Percentiles rank a stretch among this genome's conserved stretches.
These are phyloP conservation scores for Tetragnatha montana DNA, from an alignment of 2,888 invertebrate species.

Conservation along the genomic window DNA sequence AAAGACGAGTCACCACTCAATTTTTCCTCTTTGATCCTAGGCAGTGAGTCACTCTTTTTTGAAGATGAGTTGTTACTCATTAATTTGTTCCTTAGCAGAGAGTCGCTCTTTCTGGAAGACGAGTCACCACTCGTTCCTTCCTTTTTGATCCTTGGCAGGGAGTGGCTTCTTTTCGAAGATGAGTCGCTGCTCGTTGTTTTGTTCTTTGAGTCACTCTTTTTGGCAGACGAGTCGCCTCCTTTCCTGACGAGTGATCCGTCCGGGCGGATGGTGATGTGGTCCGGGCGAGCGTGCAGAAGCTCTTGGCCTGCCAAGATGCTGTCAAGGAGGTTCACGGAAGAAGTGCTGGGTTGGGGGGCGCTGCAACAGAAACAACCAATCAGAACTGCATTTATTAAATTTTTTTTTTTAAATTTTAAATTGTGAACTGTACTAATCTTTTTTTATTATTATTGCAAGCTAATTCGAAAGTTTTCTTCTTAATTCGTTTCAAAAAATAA, in stretches of 20 bases:
- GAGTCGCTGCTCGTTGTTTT: not conserved
- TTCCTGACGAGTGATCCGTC: constrained; percentile 74
- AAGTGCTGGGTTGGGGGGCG: not conserved
- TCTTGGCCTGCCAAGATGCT: constrained; percentile 76
- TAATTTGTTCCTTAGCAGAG: not conserved
- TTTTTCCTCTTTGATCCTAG: no score
- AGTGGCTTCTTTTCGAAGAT: no score
- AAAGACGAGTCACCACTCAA: no score
- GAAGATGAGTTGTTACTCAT: no score
- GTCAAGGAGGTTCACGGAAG: constrained; percentile 73
- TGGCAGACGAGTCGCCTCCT: not conserved
- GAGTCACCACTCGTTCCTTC: no score
- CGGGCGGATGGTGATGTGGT: constrained; percentile 75
- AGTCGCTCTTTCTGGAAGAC: no score
- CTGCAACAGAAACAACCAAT: not conserved
- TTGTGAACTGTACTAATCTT: not conserved
- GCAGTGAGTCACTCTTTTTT: no score
- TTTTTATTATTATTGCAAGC: not conserved
- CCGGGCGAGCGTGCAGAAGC: constrained; percentile 74
- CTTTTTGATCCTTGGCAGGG: no score
- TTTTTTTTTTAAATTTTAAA: not conserved
- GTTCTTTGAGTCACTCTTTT: not conserved
- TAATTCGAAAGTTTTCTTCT: no score
- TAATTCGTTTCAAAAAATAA: no score
- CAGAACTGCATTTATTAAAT: not conserved